Evolutionary conservation across 1,140 invertebrate species (phyloP), one percentile per base, ranked within the genome.

Genomic region (Sarcophaga bullata): DNA sequence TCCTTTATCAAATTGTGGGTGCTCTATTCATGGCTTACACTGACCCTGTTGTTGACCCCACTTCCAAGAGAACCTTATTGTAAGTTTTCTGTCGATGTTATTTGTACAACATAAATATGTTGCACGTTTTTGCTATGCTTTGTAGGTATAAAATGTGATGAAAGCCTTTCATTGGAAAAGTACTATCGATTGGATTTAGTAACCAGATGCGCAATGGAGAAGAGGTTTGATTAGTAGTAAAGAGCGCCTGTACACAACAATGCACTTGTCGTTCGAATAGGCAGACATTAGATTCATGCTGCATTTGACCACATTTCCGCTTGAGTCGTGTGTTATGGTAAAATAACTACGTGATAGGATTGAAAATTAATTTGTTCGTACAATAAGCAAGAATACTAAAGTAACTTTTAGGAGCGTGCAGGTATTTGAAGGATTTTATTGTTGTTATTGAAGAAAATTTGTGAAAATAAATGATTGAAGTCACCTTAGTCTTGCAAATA

Each of bases 341-440:
- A 58, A n/a, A 68, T 25, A 68, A 68, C 62, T 68, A 68, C 62
- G 62, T 68, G 62, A 68, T 19, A 68, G 62, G 62, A 68, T 68
- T 68, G n/a, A 68, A 68, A 68, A 19, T 68, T 25, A 25, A 68
- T 68, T 19, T 68, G n/a, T 19, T n/a, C 62, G n/a, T 68, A 68
- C 13, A n/a, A 58, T n/a, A n/a, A 19, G 62, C 17, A 37, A 4
- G 25, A 37, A 37, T 37, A 37, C 25, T 37, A 37, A 4, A 37
- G 25, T 37, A 37, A 37, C 25, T n/a, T 37, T 37, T 37, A 37
- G 25, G 25, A 37, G 25, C 25, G 1, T 37, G 25, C 25, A 37
- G 4, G 25, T 37, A 37, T 37, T 37, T 37, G 4, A 37, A 37
- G 25, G 25, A 37, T 2, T 37, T 37, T 4, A 37, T 37, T 37